A percentile compares a stretch with the other conserved stretches of the same genome.
Evolutionary conservation across 2,888 invertebrate species (phyloP).

Genomic region (Cantharis nigra): DNA sequence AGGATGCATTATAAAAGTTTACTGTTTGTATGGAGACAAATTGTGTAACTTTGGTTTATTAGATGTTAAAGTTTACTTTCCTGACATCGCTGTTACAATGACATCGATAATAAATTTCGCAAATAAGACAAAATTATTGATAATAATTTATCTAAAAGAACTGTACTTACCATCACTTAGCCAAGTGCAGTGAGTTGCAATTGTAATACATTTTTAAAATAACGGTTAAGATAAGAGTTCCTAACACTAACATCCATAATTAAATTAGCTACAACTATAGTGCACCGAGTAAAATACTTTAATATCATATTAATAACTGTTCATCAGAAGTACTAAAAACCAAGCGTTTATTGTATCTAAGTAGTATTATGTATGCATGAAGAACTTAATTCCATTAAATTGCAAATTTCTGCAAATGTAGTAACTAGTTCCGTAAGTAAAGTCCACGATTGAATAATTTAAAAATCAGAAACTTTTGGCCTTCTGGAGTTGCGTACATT

Average conservation of each 20-base stretch:
- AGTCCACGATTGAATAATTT: not conserved
- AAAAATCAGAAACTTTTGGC: too few relatives aligned
- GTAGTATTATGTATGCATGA: not conserved
- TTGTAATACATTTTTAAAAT: not conserved
- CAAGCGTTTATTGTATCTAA: not conserved
- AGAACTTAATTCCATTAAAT: not conserved
- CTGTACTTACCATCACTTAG: not conserved
- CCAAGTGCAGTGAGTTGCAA: not conserved
- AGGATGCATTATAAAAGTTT: not conserved
- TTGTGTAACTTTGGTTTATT: too few relatives aligned
- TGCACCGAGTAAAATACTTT: not conserved
- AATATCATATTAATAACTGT: not conserved
- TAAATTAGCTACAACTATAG: not conserved
- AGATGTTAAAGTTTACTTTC: too few relatives aligned
- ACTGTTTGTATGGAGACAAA: too few relatives aligned
- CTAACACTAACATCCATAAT: not conserved
- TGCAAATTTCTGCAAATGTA: not conserved
- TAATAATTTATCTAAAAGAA: not conserved
- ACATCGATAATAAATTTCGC: not conserved
- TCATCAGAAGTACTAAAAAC: not conserved
- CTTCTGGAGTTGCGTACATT: too few relatives aligned
- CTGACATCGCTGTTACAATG: not conserved
- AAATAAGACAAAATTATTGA: not conserved
- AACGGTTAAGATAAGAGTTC: not conserved
- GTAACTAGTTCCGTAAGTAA: too few relatives aligned